Conservation (phyloP, 2,888 invertebrate genomes). For the Trichacis sp. region DNA sequence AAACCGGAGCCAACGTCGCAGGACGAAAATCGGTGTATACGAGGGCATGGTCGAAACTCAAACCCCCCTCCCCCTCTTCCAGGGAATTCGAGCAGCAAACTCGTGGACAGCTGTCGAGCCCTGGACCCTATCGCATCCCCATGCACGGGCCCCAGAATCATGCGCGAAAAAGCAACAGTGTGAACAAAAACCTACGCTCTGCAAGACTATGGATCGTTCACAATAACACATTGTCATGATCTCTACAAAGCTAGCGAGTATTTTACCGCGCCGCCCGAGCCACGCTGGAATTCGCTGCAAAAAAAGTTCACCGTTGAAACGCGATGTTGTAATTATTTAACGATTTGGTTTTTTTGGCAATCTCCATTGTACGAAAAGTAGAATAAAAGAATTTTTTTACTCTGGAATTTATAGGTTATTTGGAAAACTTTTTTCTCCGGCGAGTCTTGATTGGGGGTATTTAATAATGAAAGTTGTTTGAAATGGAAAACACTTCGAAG, state of each 20-base stretch:
- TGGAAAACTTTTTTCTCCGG: too few species aligned
- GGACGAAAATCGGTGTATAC: constrained; percentile 29
- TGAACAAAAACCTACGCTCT: constrained; percentile 51
- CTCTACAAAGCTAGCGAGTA: constrained; percentile 50
- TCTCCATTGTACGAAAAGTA: too few species aligned
- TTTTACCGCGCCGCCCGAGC: background rate
- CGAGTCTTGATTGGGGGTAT: too few species aligned
- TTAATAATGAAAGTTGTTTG: too few species aligned
- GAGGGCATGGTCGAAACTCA: background rate
- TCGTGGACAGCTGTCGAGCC: constrained; percentile 49
- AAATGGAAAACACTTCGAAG: too few species aligned
- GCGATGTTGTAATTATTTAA: too few species aligned
- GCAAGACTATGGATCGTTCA: constrained; percentile 57
- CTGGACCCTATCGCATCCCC: constrained; percentile 40
- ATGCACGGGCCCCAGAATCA: constrained; percentile 33
- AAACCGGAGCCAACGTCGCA: constrained; percentile 10
- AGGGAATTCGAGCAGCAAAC: constrained; percentile 26
- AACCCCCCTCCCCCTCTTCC: constrained; percentile 18
- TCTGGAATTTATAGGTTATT: too few species aligned
- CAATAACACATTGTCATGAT: constrained; percentile 62
- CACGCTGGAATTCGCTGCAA: background rate
- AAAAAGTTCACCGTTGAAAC: background rate
- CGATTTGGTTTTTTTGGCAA: too few species aligned
- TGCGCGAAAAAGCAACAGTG: constrained; percentile 38
- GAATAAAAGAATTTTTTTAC: too few species aligned